Evolutionary conservation across 2,888 invertebrate species (phyloP).

Genomic region (Danaus chrysippus): DNA sequence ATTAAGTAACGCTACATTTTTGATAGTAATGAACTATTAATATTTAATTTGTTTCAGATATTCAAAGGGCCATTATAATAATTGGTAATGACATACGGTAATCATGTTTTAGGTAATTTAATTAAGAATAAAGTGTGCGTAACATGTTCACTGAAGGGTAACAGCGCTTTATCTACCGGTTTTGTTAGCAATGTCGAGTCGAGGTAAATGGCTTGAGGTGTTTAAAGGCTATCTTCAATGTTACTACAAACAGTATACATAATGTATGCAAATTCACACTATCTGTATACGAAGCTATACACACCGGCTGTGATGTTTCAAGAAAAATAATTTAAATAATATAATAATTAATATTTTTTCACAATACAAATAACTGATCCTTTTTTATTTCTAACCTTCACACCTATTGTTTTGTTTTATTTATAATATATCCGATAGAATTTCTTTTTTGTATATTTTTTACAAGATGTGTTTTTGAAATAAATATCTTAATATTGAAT

Average conservation of each 20-base stretch:
- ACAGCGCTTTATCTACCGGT: slow-evolving; percentile 72
- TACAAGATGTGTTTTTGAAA: too few relatives aligned
- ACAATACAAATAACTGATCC: background rate
- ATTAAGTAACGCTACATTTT: too few relatives aligned
- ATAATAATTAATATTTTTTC: background rate
- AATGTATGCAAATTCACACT: slow-evolving; percentile 28
- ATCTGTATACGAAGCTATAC: slow-evolving; percentile 14
- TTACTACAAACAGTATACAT: slow-evolving; percentile 29
- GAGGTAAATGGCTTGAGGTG: slow-evolving; percentile 66
- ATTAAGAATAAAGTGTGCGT: slow-evolving; percentile 18
- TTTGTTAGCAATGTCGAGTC: slow-evolving; percentile 70
- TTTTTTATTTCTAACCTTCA: too few relatives aligned
- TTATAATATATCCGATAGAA: too few relatives aligned
- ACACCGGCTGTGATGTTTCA: background rate
- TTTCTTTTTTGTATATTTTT: too few relatives aligned
- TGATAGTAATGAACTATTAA: too few relatives aligned
- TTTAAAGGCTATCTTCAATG: slow-evolving; percentile 44
- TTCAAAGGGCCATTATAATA: background rate
- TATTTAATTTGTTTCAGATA: too few relatives aligned
- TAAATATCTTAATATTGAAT: background rate
- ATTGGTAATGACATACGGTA: background rate
- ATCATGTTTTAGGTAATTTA: background rate
- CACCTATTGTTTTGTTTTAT: too few relatives aligned
- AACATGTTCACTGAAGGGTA: slow-evolving; percentile 66
- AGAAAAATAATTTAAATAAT: slow-evolving; percentile 2